Conservation (phyloP, 2,113 vertebrate genomes). For the Kobus ellipsiprymnus region DNA sequence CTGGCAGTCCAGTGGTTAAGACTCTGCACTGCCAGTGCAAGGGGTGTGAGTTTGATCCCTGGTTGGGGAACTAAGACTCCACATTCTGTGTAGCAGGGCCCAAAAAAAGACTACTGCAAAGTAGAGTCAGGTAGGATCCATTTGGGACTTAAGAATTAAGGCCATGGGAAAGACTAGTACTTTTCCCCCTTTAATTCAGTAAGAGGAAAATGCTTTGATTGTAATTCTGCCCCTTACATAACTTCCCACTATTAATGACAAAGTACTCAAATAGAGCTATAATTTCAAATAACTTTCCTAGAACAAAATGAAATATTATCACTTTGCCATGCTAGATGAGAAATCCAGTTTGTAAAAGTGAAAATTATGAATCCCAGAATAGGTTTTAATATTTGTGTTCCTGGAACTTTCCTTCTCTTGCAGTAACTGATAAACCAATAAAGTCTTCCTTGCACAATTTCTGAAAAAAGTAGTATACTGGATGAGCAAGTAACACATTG, state of each 20-base stretch:
- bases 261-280: not conserved
- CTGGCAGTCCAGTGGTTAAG: not conserved
- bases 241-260: not conserved
- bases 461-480: not conserved
- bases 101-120: not conserved
- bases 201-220: not conserved
- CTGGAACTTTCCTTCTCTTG: not conserved
- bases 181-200: not conserved
- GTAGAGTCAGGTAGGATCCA: not conserved
- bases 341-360: not conserved
- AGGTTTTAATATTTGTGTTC: not conserved
- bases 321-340: not conserved
- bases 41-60: not conserved
- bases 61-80: not conserved
- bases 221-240: not conserved
- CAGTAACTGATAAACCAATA: not conserved
- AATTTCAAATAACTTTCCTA: not conserved
- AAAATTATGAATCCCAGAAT: not conserved
- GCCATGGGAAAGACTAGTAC: not conserved
- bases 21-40: not conserved
- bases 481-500: not conserved
- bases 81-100: not conserved
- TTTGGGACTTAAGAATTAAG: not conserved
- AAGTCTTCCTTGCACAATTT: not conserved
- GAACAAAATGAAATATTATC: not conserved